Base-by-base conservation (phyloP, 2,888 invertebrate genomes). In the Adineta ricciae region DNA sequence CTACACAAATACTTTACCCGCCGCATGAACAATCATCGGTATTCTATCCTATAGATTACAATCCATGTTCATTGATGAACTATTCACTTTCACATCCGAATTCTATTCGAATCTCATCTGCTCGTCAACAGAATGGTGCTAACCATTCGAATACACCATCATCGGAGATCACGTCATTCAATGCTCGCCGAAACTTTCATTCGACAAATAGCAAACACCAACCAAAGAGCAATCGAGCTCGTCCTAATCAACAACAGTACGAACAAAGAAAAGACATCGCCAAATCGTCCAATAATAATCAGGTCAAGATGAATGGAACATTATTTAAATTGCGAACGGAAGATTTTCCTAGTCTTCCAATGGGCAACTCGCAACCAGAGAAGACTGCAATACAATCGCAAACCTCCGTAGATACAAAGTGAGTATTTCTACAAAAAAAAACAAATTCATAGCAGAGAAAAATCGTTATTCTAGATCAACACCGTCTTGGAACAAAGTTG, bases 281-380 rank as follows among this genome's bases (percentile, higher is more conserved):
- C 1, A 72, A 72, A 36, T 36, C 36, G 36, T 9, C 8, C 11
- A 41, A 78, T 78, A 24, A 16, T 78, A 21, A 78, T 78, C 41
- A 41, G 0, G 0, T n/a, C 8, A 24, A n/a, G 38, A n/a, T 36
- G 24, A 24, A 78, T 41, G 78, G n/a, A n/a, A 78, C 41, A 9
- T 16, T 11, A 41, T 78, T 78, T 78, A 19, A 78, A 78, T 24
- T 78, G 19, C 78, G 78, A 41, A 24, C 11, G 11, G 78, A 78
- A 78, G 78, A 78, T n/a, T 78, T 78, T 78, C 78, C 78, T 24
- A 78, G 78, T n/a, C 41, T 78, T n/a, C 78, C 78, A 2, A 38
- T 78, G 0, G 41, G 24, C 24, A 78, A 78, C 24, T 21, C 36
- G 24, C 38, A 73, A 38, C 24, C 73, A 24, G 73, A 38, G 21